Conservation (phyloP, 2,888 invertebrate genomes). For the Lasioglossum marginatum region DNA sequence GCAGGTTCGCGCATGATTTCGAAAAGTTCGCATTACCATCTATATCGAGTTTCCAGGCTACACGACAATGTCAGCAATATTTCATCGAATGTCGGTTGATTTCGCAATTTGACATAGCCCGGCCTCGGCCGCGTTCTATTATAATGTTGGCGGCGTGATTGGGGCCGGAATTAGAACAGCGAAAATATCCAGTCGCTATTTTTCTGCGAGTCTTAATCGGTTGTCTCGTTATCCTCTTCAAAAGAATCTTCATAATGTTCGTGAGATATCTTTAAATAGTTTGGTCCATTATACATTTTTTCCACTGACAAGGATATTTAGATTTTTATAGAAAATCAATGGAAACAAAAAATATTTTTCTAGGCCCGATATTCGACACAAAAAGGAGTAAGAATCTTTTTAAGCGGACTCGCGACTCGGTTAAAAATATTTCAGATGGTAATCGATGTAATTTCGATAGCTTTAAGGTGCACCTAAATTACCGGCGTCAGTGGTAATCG, state of each 20-base stretch:
- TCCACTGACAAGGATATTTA: not conserved
- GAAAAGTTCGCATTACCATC: constrained; percentile 37
- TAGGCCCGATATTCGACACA: too few species aligned
- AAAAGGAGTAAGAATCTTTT: not conserved
- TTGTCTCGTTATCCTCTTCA: too few species aligned
- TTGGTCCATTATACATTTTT: not conserved
- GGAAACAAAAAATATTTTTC: too few species aligned
- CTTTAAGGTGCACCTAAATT: too few species aligned
- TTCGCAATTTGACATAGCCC: constrained; percentile 25
- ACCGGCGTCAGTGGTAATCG: not conserved
- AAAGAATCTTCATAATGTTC: not conserved
- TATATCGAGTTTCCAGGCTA: constrained; percentile 35
- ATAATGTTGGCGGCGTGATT: not conserved
- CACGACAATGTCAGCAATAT: constrained; percentile 43
- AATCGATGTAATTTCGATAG: too few species aligned
- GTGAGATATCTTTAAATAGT: not conserved
- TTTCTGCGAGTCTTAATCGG: not conserved
- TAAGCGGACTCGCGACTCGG: too few species aligned
- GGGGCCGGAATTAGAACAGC: not conserved
- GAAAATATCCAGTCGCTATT: not conserved
- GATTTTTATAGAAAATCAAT: not conserved
- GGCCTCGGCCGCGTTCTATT: not conserved
- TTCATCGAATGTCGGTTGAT: constrained; percentile 27
- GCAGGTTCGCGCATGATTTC: not conserved
- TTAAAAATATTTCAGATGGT: too few species aligned